These are phyloP conservation scores for Patiria miniata DNA, from an alignment of 35 echinoderm and acorn worm species.

Conservation along the genomic window DNA sequence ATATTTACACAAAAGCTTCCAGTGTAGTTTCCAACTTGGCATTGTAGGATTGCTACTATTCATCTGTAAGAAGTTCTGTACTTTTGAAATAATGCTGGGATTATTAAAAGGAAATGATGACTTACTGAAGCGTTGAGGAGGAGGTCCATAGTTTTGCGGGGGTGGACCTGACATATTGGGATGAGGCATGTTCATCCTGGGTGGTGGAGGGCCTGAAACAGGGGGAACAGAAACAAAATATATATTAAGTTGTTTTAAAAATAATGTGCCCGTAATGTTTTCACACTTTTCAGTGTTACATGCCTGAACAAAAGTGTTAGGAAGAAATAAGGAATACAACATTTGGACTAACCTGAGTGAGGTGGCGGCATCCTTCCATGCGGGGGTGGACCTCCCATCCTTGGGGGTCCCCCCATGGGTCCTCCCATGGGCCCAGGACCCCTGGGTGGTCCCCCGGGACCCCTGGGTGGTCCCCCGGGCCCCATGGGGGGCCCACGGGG, in stretches of 20 bases:
- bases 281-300: too few species aligned
- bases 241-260: too few species aligned
- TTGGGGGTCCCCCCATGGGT: background rate
- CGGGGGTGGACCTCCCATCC: background rate
- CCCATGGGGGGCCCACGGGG: constrained; percentile 9
- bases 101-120: too few species aligned
- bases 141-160: constrained; percentile 8
- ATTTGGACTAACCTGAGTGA: background rate
- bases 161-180: constrained; percentile 15
- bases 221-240: too few species aligned
- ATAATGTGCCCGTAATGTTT: too few species aligned
- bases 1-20: too few species aligned
- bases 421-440: background rate
- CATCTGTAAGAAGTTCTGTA: too few species aligned
- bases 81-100: too few species aligned
- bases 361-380: constrained; percentile 21
- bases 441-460: background rate
- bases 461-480: background rate
- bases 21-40: too few species aligned
- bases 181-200: constrained; percentile 15
- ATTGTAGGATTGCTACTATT: too few species aligned
- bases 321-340: too few species aligned
- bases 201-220: constrained; percentile 13
- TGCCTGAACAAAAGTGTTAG: too few species aligned
- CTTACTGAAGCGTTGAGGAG: background rate